phyloP scores from a whole-genome alignment of 1,140 invertebrate species.

The Ephestia elutella region DNA sequence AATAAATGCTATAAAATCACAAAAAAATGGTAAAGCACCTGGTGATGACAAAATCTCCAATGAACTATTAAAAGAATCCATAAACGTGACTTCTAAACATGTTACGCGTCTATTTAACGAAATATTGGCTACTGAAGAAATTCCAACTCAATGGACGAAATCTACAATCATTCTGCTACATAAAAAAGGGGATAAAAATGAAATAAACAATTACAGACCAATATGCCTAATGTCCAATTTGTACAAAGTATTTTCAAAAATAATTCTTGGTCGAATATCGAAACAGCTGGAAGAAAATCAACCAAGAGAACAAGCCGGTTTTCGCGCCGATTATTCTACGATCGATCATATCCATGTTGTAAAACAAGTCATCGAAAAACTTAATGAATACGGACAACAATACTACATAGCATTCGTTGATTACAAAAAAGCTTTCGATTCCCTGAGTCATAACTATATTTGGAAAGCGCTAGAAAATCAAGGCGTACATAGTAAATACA shows the following conservation, averaged over 20 bases:
- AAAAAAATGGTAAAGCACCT: constrained; percentile 16
- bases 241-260: constrained; percentile 19
- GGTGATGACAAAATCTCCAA: constrained; percentile 21
- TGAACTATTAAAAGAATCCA: constrained; percentile 15
- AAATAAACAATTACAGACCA: constrained; percentile 20
- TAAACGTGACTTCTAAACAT: constrained; percentile 8
- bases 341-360: constrained; percentile 14
- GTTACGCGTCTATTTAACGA: constrained; percentile 18
- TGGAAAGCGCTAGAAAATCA: too few relatives aligned
- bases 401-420: too few relatives aligned
- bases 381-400: constrained; percentile 19
- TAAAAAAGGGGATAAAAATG: constrained; percentile 18
- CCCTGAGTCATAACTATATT: too few relatives aligned
- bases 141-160: constrained; percentile 19
- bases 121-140: constrained; percentile 13
- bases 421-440: too few relatives aligned
- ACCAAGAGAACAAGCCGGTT: constrained; percentile 18
- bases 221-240: constrained; percentile 20
- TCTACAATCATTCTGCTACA: constrained; percentile 15
- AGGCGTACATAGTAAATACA: too few relatives aligned
- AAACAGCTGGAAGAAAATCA: constrained; percentile 17
- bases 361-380: constrained; percentile 18
- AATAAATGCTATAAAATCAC: constrained; percentile 19
- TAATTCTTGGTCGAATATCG: constrained; percentile 15
- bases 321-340: constrained; percentile 10